phyloP scores from a whole-genome alignment of 2,113 vertebrate genomes.

The Procavia capensis region DNA sequence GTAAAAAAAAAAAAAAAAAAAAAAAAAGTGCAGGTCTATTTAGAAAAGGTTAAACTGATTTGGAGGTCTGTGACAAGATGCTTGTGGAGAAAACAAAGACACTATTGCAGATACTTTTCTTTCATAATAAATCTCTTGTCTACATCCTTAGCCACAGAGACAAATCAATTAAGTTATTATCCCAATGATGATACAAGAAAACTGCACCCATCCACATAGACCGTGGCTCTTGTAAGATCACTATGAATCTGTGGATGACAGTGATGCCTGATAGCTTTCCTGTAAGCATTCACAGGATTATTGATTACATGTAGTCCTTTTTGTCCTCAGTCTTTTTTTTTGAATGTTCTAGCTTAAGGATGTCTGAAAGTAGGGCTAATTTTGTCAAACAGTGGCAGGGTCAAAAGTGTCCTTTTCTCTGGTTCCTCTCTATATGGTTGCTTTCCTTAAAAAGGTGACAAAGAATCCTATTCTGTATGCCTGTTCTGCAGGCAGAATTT shows the following conservation, averaged over 20 bases:
- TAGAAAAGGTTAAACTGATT: conserved; percentile 84
- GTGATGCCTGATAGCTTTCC: background rate
- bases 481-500: background rate
- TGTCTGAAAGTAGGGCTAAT: background rate
- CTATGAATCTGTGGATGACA: conserved; percentile 17
- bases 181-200: conserved; percentile 11
- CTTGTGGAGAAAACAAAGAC: conserved; percentile 76
- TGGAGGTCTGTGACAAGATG: conserved; percentile 84
- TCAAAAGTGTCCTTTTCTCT: conserved; percentile 46
- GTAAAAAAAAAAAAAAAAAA: conserved; percentile 75
- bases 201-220: conserved; percentile 29
- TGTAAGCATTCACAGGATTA: background rate
- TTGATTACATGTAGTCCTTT: conserved; percentile 17
- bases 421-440: conserved; percentile 36
- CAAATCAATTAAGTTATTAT: conserved; percentile 69
- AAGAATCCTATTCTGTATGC: background rate
- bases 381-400: background rate
- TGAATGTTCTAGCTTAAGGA: background rate
- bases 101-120: conserved; percentile 74
- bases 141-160: conserved; percentile 61
- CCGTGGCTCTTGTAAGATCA: conserved; percentile 32
- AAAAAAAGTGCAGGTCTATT: conserved; percentile 72
- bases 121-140: conserved; percentile 71
- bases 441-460: conserved; percentile 30
- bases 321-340: conserved; percentile 16